Evolutionary conservation across 1,140 invertebrate genomes (phyloP).

Genomic region (Magallana angulata): DNA sequence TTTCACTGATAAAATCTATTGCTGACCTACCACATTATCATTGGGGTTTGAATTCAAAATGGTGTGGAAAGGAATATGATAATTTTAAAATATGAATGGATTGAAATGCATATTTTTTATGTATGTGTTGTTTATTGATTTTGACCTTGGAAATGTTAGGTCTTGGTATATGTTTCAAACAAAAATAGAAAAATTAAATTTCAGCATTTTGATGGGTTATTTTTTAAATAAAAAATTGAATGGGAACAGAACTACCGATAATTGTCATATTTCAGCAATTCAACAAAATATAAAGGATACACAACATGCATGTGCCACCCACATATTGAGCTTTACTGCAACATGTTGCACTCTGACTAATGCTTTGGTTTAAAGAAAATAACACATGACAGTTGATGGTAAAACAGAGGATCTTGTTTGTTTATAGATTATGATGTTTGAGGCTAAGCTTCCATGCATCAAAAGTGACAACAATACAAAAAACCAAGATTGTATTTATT

Average conservation of each 20-base stretch:
- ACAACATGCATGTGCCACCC: neutral
- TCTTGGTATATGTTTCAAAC: too few relatives aligned
- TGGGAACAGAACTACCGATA: neutral
- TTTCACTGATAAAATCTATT: neutral
- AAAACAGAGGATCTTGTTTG: too few relatives aligned
- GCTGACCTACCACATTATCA: neutral
- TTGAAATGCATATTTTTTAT: too few relatives aligned
- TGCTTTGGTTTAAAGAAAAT: neutral
- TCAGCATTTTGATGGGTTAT: neutral
- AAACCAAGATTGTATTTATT: too few relatives aligned
- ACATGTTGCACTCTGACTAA: constrained; percentile 10
- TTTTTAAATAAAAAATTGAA: neutral
- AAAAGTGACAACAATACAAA: too few relatives aligned
- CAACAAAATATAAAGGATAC: neutral
- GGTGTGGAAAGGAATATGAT: neutral
- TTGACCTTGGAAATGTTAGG: too few relatives aligned
- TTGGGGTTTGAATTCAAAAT: neutral
- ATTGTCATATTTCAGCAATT: too few relatives aligned
- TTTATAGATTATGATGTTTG: too few relatives aligned
- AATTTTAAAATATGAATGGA: neutral
- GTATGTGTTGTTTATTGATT: too few relatives aligned
- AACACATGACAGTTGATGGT: too few relatives aligned
- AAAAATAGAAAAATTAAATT: too few relatives aligned
- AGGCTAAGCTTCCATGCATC: too few relatives aligned
- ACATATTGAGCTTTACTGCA: neutral